Percentiles rank a stretch among this genome's conserved stretches.
These are phyloP conservation scores for Parazoanthus swiftii DNA, from an alignment of 92 coral and sea anemone genomes.

Conservation along the genomic window DNA sequence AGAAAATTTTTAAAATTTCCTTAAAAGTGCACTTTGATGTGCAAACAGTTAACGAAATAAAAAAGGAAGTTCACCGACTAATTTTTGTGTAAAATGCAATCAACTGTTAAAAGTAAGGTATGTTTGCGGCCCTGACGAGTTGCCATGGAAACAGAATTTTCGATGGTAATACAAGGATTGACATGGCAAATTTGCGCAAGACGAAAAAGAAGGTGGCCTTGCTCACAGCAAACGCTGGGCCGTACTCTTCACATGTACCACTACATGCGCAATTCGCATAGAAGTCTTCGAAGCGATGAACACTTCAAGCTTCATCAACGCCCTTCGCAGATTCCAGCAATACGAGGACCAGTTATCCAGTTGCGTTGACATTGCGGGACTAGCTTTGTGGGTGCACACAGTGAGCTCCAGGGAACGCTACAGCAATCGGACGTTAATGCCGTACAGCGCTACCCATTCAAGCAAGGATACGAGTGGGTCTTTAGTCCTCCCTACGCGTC, in stretches of 20 bases:
- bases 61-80: too few species aligned
- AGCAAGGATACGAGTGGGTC: slow-evolving; percentile 42
- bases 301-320: slow-evolving; percentile 50
- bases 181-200: slow-evolving; percentile 48
- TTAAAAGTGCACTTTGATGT: too few species aligned
- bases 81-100: too few species aligned
- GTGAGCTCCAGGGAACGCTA: slow-evolving; percentile 40
- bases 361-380: slow-evolving; percentile 53
- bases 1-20: too few species aligned
- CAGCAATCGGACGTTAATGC: slow-evolving; percentile 20
- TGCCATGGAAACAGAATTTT: too few species aligned
- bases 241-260: slow-evolving; percentile 55
- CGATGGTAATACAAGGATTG: too few species aligned
- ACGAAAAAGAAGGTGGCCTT: slow-evolving; percentile 48
- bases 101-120: too few species aligned
- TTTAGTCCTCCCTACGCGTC: slow-evolving; percentile 54
- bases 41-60: too few species aligned
- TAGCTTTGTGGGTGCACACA: slow-evolving; percentile 48
- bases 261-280: slow-evolving; percentile 45
- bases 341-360: slow-evolving; percentile 53
- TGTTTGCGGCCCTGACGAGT: too few species aligned
- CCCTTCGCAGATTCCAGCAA: slow-evolving; percentile 48
- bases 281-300: slow-evolving; percentile 63
- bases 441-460: slow-evolving; percentile 24
- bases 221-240: slow-evolving; percentile 59